These are phyloP conservation scores for Chymomyza costata DNA, from an alignment of 1,140 invertebrate genomes.

Conservation along the genomic window DNA sequence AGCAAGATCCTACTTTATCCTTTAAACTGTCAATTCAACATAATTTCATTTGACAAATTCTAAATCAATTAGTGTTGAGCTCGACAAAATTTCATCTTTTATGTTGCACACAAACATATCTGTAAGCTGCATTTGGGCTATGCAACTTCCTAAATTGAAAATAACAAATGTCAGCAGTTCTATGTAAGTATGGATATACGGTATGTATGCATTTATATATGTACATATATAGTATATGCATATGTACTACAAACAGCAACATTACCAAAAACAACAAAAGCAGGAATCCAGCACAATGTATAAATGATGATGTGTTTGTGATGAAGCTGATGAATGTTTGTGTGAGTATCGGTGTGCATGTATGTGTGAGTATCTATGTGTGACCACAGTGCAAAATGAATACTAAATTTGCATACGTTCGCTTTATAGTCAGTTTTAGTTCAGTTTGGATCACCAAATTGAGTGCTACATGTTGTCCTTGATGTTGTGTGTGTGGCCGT, in stretches of 20 bases:
- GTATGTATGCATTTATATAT: not conserved
- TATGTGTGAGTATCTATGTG: slow-evolving; percentile 15
- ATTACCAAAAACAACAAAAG: slow-evolving; percentile 19
- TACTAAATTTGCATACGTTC: slow-evolving; percentile 68
- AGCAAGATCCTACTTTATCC: not conserved
- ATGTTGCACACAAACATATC: not conserved
- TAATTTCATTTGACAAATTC: slow-evolving; percentile 48
- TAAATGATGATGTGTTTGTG: slow-evolving; percentile 70
- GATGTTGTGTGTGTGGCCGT: slow-evolving; percentile 19
- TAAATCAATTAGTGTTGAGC: slow-evolving; percentile 63
- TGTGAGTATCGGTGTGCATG: slow-evolving; percentile 19
- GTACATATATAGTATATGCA: slow-evolving; percentile 34
- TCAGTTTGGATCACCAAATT: slow-evolving; percentile 51
- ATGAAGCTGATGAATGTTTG: slow-evolving; percentile 64
- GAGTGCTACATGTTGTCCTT: slow-evolving; percentile 39
- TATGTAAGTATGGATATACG: slow-evolving; percentile 23
- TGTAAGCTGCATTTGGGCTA: slow-evolving; percentile 7
- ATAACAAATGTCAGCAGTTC: slow-evolving; percentile 69
- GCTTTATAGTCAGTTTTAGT: slow-evolving; percentile 37
- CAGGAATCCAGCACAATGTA: slow-evolving; percentile 64
- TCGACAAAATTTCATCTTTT: slow-evolving; percentile 21
- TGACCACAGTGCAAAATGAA: slow-evolving; percentile 55
- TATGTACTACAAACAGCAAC: slow-evolving; percentile 17
- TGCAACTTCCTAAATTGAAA: slow-evolving; percentile 52
- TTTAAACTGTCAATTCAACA: slow-evolving; percentile 39